Evolutionary conservation across 2,888 invertebrate species (phyloP).

Genomic region (Quadroppia sp.): DNA sequence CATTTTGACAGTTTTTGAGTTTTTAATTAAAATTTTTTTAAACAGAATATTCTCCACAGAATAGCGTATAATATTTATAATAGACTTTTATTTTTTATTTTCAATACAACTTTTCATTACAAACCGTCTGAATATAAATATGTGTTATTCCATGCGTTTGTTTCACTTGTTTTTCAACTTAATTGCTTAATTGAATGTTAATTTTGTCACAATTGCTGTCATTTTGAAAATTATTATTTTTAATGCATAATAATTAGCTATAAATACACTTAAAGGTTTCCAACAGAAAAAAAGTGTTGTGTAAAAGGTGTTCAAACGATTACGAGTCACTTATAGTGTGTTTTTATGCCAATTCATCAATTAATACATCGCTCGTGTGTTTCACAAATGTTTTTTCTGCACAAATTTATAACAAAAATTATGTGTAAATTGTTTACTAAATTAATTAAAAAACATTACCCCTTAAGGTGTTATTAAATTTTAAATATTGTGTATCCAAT

Average conservation of each 20-base stretch:
- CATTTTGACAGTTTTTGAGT: too few relatives aligned
- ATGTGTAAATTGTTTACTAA: slow-evolving; percentile 10
- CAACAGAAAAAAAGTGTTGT: not conserved
- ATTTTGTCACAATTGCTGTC: not conserved
- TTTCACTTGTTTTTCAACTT: not conserved
- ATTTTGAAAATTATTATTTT: slow-evolving; percentile 13
- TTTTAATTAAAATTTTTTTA: too few relatives aligned
- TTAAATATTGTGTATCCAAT: not conserved
- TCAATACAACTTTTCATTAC: not conserved
- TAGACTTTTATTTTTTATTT: not conserved
- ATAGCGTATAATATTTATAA: not conserved
- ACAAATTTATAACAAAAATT: not conserved
- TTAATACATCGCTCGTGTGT: not conserved
- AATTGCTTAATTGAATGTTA: slow-evolving; percentile 24
- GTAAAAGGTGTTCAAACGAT: not conserved
- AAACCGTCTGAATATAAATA: not conserved
- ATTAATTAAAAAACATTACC: slow-evolving; percentile 14
- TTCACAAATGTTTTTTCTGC: not conserved
- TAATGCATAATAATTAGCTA: slow-evolving; percentile 33
- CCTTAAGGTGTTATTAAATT: not conserved
- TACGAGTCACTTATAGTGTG: not conserved
- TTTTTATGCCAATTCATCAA: not conserved
- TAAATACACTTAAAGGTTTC: not conserved
- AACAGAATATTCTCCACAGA: slow-evolving; percentile 1
- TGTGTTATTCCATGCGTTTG: not conserved